Evolutionary conservation across 2,797 vertebrate genomes (phyloP), one percentile per base, ranked within the genome.

Genomic region (Linurgus olivaceus): DNA sequence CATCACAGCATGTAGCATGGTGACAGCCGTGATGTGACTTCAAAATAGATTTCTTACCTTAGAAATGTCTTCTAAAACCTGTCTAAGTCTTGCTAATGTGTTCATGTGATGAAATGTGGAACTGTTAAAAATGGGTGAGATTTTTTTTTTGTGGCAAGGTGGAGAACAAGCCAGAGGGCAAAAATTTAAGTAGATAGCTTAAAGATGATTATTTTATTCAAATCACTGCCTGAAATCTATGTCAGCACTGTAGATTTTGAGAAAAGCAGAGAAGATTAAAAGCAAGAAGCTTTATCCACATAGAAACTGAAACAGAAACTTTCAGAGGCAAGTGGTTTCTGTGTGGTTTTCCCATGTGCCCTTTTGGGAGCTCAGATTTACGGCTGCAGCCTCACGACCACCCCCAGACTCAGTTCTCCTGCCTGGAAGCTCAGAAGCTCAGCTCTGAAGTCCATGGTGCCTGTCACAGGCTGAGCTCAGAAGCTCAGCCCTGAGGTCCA

Each of bases 261-360:
- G 65, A 74, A 88, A 86, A 74, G 3, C 13, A 78, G 58, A 83
- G n/a, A 37, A 88, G 80, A 68, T 29, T 15, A 50, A 57, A 76
- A 76, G 10, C 58, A 73, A 85, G 63, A 31, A 42, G 25, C 2
- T 76, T 82, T n/a, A 55, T 55, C 31, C 10, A 6, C 16, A 8
- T 1, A 58, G 89, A 82, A 94, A 82, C n/a, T 5, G 28, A 89
- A 92, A 68, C 0, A 81, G 51, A 78, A 66, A 45, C 65, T 59
- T 85, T 55, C 23, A 45, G 44, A 76, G 29, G 26, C 25, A 51
- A 38, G 21, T 57, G 48, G 31, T 82, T 70, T 76, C 75, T 42
- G 33, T 66, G 68, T 1, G 7, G 2, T 50, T 86, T 93, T 72
- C 38, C 17, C 17, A 8, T 3, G 33, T 28, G 20, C 33, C 13